A percentile compares a stretch with the other conserved stretches of the same genome.
phyloP scores from a whole-genome alignment of 2,113 vertebrate genomes.

The Tyrannus savana region DNA sequence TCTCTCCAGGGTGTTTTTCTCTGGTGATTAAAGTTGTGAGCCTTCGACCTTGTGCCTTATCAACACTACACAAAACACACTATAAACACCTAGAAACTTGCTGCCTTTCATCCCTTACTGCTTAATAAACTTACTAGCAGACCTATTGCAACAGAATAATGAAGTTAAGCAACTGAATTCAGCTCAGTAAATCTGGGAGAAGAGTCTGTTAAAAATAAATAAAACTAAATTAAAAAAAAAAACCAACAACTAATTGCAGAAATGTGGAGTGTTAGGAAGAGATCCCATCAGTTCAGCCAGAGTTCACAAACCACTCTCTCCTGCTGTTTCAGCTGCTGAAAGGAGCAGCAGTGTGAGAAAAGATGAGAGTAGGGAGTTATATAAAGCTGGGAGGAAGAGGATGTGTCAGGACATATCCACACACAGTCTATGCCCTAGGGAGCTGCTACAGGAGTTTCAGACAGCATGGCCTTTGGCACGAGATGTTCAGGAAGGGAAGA shows the following conservation, averaged over 20 bases:
- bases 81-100: conserved; percentile 45
- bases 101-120: conserved; percentile 56
- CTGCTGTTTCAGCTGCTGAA: background rate
- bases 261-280: background rate
- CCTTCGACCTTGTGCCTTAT: conserved; percentile 46
- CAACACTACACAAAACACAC: conserved; percentile 30
- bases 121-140: conserved; percentile 62
- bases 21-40: conserved; percentile 47
- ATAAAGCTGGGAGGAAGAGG: background rate
- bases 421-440: background rate
- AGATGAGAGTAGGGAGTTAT: background rate
- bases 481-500: background rate
- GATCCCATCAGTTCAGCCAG: conserved; percentile 41
- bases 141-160: conserved; percentile 57
- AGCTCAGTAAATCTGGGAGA: conserved; percentile 48
- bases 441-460: background rate
- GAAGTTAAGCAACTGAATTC: conserved; percentile 38
- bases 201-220: conserved; percentile 52
- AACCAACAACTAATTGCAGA: background rate
- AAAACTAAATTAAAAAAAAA: conserved; percentile 5
- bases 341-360: background rate
- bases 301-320: conserved; percentile 17
- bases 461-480: background rate
- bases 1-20: conserved; percentile 52
- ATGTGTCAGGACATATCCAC: background rate